These are phyloP conservation scores for Byasa hedistus DNA, from an alignment of 2,888 invertebrate species.

Conservation along the genomic window DNA sequence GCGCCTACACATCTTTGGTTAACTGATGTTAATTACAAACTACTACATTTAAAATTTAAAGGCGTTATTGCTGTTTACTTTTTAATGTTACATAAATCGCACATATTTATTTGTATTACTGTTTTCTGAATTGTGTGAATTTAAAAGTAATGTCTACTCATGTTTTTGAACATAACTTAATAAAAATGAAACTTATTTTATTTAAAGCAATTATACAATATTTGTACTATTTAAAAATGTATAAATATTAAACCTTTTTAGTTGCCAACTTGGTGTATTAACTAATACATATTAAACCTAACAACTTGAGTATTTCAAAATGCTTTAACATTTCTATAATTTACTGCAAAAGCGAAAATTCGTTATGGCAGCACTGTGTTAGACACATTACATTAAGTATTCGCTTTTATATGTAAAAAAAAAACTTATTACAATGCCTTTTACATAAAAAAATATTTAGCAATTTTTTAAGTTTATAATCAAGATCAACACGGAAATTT, in stretches of 20 bases:
- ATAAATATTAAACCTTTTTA: not conserved
- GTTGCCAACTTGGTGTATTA: not conserved
- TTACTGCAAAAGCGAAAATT: not conserved
- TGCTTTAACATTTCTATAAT: not conserved
- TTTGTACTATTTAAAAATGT: not conserved
- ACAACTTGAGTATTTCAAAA: not conserved
- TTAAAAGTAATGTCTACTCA: not conserved
- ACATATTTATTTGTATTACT: not conserved
- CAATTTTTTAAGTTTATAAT: too few species aligned
- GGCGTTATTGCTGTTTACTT: not conserved
- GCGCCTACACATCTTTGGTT: too few species aligned
- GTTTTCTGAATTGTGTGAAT: not conserved
- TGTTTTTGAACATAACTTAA: not conserved
- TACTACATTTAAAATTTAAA: not conserved
- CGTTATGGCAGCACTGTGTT: not conserved
- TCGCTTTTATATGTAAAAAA: not conserved
- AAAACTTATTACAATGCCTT: not conserved
- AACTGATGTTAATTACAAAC: too few species aligned
- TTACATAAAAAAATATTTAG: not conserved
- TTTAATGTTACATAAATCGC: not conserved
- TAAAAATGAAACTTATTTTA: not conserved
- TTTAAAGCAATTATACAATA: conserved; percentile 1
- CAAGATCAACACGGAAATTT: not conserved
- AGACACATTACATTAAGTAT: not conserved
- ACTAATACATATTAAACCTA: not conserved